Percentiles rank a stretch among this genome's conserved stretches.
Evolutionary conservation across 2,888 invertebrate species (phyloP).

Genomic region (Andrena bicolor): DNA sequence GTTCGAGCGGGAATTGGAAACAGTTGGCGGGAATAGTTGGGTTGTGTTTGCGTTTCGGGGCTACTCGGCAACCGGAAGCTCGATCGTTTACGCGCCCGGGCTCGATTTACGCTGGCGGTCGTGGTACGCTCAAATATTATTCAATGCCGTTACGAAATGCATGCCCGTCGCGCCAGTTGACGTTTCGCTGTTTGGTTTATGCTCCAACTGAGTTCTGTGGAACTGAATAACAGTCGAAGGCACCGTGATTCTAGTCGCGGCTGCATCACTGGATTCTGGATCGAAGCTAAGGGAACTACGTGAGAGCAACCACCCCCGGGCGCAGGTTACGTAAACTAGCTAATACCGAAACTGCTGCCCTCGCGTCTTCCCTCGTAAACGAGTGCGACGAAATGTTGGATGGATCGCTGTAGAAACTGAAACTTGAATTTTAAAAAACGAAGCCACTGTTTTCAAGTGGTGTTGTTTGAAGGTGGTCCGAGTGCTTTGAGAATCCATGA

Average conservation of each 20-base stretch:
- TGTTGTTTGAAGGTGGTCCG: too few species aligned
- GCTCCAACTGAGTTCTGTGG: background rate
- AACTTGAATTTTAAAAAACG: too few species aligned
- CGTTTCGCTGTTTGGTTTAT: constrained; percentile 25
- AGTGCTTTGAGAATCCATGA: too few species aligned
- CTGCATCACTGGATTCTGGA: background rate
- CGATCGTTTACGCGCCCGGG: constrained; percentile 24
- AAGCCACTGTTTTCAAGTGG: too few species aligned
- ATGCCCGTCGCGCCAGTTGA: constrained; percentile 7
- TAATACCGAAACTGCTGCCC: background rate
- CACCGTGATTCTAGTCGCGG: constrained; percentile 3
- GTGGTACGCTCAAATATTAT: constrained; percentile 42
- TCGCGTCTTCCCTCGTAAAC: background rate
- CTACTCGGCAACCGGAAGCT: constrained; percentile 22
- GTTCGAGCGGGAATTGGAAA: background rate
- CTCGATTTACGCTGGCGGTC: constrained; percentile 33
- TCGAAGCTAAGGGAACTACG: background rate
- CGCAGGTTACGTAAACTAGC: background rate
- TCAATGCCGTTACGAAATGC: constrained; percentile 26
- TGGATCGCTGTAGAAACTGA: background rate
- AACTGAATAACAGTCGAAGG: constrained; percentile 22
- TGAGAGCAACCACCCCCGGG: too few species aligned
- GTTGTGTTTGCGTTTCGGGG: constrained; percentile 11
- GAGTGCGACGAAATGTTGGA: background rate
- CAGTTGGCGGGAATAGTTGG: background rate